A percentile compares a stretch with the other conserved stretches of the same genome.
These are phyloP conservation scores for Limnephilus auricula DNA, from an alignment of 2,888 invertebrate species.

Conservation along the genomic window DNA sequence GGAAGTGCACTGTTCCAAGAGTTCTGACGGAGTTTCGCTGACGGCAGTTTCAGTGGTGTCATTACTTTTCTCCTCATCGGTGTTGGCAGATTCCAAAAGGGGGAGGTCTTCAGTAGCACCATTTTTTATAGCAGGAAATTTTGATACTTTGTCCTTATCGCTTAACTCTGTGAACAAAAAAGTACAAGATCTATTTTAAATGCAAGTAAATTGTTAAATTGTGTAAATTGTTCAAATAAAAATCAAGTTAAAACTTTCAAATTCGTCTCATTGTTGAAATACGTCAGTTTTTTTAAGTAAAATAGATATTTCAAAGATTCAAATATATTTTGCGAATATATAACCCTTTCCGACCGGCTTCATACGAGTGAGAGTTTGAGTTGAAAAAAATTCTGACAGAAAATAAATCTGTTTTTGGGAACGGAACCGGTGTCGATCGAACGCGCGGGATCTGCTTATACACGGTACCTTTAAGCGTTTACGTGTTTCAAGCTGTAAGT, in stretches of 20 bases:
- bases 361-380: too few species aligned
- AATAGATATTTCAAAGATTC: background rate
- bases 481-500: too few species aligned
- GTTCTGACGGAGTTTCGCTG: conserved; percentile 52
- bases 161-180: conserved; percentile 53
- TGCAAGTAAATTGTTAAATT: background rate
- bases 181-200: background rate
- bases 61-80: conserved; percentile 30
- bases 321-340: background rate
- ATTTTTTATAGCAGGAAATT: conserved; percentile 48
- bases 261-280: background rate
- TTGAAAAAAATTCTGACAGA: too few species aligned
- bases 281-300: background rate
- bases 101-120: conserved; percentile 71
- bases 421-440: too few species aligned
- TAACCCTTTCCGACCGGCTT: too few species aligned
- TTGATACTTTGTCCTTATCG: conserved; percentile 24
- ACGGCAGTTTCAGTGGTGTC: conserved; percentile 56
- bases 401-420: too few species aligned
- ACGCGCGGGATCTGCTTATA: too few species aligned
- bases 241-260: background rate
- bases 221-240: background rate
- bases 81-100: conserved; percentile 71
- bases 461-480: too few species aligned
- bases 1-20: background rate